phyloP scores from a whole-genome alignment of 2,113 vertebrate species.

The Eolophus roseicapilla region DNA sequence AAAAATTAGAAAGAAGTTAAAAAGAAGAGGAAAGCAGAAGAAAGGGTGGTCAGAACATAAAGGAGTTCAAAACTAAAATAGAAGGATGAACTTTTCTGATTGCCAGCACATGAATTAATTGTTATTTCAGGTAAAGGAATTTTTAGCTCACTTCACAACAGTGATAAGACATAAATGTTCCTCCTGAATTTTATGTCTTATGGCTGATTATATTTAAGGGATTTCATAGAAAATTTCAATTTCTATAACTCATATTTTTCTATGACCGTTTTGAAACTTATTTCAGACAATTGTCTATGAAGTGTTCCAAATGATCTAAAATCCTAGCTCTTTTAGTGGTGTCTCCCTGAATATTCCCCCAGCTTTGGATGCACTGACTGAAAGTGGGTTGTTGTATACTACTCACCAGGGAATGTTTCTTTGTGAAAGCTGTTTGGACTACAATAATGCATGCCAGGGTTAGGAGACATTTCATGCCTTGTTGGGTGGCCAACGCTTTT shows the following conservation, averaged over 20 bases:
- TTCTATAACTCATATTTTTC: not conserved
- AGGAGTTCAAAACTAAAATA: not conserved
- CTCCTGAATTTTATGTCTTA: not conserved
- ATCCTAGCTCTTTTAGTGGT: not conserved
- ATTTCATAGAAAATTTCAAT: not conserved
- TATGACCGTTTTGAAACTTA: not conserved
- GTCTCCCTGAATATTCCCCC: not conserved
- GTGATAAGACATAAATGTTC: not conserved
- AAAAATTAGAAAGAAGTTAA: not conserved
- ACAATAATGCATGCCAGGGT: not conserved
- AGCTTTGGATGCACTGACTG: not conserved
- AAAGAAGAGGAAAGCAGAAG: not conserved
- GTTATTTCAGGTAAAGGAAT: not conserved
- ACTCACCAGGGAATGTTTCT: not conserved
- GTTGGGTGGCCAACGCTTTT: not conserved
- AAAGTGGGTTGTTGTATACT: not conserved
- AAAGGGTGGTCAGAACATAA: not conserved
- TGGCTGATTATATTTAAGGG: not conserved
- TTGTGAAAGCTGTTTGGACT: not conserved
- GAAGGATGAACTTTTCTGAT: not conserved
- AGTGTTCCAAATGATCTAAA: constrained; percentile 1
- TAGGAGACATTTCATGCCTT: not conserved
- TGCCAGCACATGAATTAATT: not conserved
- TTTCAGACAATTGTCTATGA: not conserved
- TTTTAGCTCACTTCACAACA: not conserved